Base-by-base conservation (phyloP, 2,113 vertebrate species). In the Rhadina sibilatrix region DNA sequence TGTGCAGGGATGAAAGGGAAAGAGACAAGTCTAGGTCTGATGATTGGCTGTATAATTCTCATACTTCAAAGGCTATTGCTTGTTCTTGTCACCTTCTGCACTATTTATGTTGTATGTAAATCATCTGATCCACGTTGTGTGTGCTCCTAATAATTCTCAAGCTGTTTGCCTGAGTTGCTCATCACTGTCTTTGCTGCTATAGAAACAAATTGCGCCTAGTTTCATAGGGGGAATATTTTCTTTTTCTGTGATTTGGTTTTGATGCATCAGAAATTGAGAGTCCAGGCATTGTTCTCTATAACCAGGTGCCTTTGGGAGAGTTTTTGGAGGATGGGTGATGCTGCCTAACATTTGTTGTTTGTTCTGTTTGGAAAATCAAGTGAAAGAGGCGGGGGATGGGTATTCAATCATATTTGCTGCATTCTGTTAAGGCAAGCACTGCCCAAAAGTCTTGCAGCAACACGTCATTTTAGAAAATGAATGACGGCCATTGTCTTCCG, bases 131-230 rank as follows among this genome's bases (percentile, higher is more conserved):
- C 42, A n/a, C 1, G 0, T 74, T 77, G 54, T 89, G 57, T 77
- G 54, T 89, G 57, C 53, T 93, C 33, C 60, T 92, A 70, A 87
- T 94, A 91, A 93, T 93, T 89, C 61, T 90, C n/a, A 10, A 89
- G 72, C 64, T 90, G 4, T 89, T 93, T 91, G 79, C 92, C 70
- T 7, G n/a, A 66, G 52, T 82, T 94, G 83, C 88, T 96, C 87
- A 90, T 96, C 92, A 76, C 37, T 91, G 47, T 88, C 70, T 33
- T 46, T 74, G 93, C 92, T 96, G 79, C 92, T 82, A 95, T 97
- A 88, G 94, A 95, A 97, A 97, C 94, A 93, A 93, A 95, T 94
- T 90, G 66, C 83, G 96, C 78, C 38, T 31, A 49, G 69, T 76
- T 94, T 93, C 85, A 94, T 56, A 60, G 68, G 52, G 86, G 80